phyloP scores from a whole-genome alignment of 2,888 invertebrate genomes.

The Schrankia costaestrigalis region DNA sequence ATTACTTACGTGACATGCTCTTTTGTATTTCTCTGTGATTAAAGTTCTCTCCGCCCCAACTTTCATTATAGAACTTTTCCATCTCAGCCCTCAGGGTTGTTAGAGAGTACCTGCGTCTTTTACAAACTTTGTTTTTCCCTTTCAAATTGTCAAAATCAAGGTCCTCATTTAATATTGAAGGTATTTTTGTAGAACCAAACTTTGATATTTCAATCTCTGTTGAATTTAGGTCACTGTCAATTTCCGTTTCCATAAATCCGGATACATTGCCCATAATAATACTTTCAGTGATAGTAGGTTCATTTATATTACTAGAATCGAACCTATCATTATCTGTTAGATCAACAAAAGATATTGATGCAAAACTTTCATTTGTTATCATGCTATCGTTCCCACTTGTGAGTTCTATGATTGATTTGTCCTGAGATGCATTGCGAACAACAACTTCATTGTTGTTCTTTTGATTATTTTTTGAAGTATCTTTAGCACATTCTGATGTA shows the following conservation, averaged over 20 bases:
- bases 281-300: conserved; percentile 51
- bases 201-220: conserved; percentile 38
- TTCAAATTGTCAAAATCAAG: conserved; percentile 73
- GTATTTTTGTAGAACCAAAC: conserved; percentile 68
- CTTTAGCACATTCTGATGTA: conserved; percentile 47
- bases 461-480: conserved; percentile 16
- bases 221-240: conserved; percentile 38
- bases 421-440: neutral
- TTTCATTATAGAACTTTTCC: conserved; percentile 83
- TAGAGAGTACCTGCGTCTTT: conserved; percentile 57
- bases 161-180: conserved; percentile 65
- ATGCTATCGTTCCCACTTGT: conserved; percentile 21
- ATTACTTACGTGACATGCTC: conserved; percentile 84
- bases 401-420: conserved; percentile 11
- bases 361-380: conserved; percentile 14
- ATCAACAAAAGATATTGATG: conserved; percentile 46
- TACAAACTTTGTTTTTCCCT: conserved; percentile 58
- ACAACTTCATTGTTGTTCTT: conserved; percentile 21
- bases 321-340: conserved; percentile 47
- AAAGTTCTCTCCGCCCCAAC: conserved; percentile 84
- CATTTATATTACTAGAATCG: conserved; percentile 28
- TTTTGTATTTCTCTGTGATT: conserved; percentile 79
- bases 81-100: conserved; percentile 75
- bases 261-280: conserved; percentile 69
- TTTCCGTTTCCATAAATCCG: conserved; percentile 51